Conservation (phyloP, 2,113 vertebrate species). For the Noctilio leporinus region DNA sequence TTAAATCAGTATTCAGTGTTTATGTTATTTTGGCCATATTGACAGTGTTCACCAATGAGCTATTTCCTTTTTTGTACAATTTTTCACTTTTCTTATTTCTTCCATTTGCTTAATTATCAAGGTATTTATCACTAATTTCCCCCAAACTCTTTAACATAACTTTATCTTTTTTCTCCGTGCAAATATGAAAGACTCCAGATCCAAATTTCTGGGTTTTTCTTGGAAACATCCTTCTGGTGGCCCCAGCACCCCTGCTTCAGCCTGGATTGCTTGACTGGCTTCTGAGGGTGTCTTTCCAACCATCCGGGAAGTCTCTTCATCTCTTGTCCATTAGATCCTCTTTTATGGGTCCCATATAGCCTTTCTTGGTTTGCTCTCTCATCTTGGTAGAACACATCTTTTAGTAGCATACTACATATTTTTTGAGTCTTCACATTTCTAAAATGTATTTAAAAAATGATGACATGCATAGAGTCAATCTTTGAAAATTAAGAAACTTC, state of each 20-base stretch:
- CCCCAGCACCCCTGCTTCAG: accelerated
- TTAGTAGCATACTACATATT: not conserved
- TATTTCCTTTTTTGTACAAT: not conserved
- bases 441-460: not conserved
- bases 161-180: not conserved
- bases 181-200: not conserved
- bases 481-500: not conserved
- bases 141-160: not conserved
- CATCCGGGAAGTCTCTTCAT: not conserved
- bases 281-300: not conserved
- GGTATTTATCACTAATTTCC: not conserved
- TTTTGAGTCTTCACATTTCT: not conserved
- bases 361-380: not conserved
- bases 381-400: not conserved
- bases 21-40: not conserved
- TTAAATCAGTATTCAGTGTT: not conserved
- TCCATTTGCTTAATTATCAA: not conserved
- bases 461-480: not conserved
- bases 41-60: not conserved
- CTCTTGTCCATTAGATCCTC: not conserved
- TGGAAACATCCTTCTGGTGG: not conserved
- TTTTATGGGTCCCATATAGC: not conserved
- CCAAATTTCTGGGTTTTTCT: not conserved
- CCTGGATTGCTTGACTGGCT: not conserved
- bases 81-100: not conserved